phyloP scores from a whole-genome alignment of 2,797 vertebrate species.

The Melanotaenia pygmaea region DNA sequence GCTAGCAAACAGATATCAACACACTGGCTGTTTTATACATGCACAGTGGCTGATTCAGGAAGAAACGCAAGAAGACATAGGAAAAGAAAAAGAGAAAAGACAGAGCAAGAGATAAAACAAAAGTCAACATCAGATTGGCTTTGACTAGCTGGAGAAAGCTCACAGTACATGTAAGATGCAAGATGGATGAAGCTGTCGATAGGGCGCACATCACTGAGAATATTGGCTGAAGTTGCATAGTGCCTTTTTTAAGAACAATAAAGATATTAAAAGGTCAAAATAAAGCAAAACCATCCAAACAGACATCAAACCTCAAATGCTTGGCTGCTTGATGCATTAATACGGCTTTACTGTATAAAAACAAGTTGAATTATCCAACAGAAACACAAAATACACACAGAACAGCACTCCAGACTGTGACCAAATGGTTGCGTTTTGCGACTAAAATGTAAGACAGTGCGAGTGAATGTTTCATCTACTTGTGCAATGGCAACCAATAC shows the following conservation, averaged over 20 bases:
- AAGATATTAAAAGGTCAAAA: constrained; percentile 27
- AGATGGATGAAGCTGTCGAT: background rate
- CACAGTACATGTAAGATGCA: background rate
- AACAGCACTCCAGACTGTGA: constrained; percentile 6
- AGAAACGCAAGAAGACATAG: background rate
- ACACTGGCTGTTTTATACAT: background rate
- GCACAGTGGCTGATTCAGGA: background rate
- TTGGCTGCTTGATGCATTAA: constrained; percentile 11
- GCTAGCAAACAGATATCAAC: background rate
- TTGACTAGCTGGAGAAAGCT: background rate
- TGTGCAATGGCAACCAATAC: too few species aligned
- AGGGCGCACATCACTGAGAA: too few species aligned
- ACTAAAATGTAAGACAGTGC: too few species aligned
- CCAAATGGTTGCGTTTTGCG: too few species aligned
- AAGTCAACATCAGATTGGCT: background rate
- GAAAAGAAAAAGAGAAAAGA: background rate
- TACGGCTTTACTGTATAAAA: constrained; percentile 23
- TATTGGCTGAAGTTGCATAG: too few species aligned
- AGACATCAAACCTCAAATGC: constrained; percentile 8
- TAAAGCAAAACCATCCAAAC: constrained; percentile 18
- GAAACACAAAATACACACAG: constrained; percentile 24
- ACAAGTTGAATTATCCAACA: constrained; percentile 22
- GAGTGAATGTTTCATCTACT: too few species aligned
- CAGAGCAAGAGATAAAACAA: background rate
- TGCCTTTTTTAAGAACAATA: constrained; percentile 22